Percentiles rank a stretch among this genome's conserved stretches.
phyloP scores from a whole-genome alignment of 2,888 invertebrate species.

The Apamea epomidion region DNA sequence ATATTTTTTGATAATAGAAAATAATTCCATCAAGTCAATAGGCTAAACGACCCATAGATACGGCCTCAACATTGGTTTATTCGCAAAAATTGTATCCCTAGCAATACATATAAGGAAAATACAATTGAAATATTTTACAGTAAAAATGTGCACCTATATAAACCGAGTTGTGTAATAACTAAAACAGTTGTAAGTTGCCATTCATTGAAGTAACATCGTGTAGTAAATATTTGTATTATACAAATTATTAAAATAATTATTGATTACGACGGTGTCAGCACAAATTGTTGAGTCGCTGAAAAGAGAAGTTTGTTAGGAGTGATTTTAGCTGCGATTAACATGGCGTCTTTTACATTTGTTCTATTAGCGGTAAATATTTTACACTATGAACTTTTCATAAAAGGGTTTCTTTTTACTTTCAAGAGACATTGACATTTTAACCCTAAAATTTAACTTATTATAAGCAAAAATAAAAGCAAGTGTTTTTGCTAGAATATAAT shows the following conservation, averaged over 20 bases:
- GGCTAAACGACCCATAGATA: neutral
- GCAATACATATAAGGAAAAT: constrained; percentile 2
- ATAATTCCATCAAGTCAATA: neutral
- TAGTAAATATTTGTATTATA: neutral
- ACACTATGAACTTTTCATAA: neutral
- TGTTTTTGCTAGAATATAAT: too few relatives aligned
- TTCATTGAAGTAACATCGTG: constrained; percentile 1
- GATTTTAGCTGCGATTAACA: neutral
- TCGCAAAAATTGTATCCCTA: neutral
- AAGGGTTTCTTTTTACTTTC: neutral
- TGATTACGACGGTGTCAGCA: neutral
- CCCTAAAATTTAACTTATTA: neutral
- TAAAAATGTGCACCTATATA: constrained; percentile 19
- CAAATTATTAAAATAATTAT: neutral
- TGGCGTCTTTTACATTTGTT: constrained; percentile 17
- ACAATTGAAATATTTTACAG: neutral
- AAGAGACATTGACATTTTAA: neutral
- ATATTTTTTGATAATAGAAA: neutral
- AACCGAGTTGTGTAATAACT: neutral
- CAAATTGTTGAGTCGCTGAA: neutral
- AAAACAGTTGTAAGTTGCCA: constrained; percentile 18
- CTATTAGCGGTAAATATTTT: constrained; percentile 31
- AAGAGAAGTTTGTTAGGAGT: neutral
- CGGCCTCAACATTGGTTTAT: neutral
- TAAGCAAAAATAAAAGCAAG: too few relatives aligned